Evolutionary conservation across 2,797 vertebrate genomes (phyloP).

Genomic region (Decapterus maruadsi): DNA sequence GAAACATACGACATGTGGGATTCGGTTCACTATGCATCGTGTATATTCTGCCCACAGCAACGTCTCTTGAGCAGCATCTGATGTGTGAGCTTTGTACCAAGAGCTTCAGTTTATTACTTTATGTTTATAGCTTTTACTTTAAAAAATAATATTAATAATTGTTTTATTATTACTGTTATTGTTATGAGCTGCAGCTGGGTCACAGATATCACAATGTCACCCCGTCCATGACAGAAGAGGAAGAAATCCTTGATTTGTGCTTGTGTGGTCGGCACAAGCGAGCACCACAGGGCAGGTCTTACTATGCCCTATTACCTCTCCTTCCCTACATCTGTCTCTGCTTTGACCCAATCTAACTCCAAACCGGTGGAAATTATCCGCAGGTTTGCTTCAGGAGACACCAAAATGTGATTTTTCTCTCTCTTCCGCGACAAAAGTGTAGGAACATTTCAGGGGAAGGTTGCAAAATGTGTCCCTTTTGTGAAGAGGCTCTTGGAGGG

Average conservation of each 20-base stretch:
- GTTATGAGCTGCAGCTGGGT: not conserved
- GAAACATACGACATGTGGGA: conserved; percentile 51
- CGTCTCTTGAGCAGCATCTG: not conserved
- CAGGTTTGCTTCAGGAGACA: conserved; percentile 46
- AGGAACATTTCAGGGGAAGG: conserved; percentile 62
- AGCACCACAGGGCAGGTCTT: conserved; percentile 49
- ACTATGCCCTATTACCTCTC: conserved; percentile 46
- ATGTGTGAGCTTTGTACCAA: not conserved
- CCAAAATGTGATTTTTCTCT: conserved; percentile 38
- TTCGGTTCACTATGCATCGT: conserved; percentile 27
- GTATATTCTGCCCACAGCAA: conserved; percentile 11
- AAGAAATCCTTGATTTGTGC: not conserved
- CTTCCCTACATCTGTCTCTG: conserved; percentile 66
- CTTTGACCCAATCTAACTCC: conserved; percentile 61
- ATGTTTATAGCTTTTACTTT: not conserved
- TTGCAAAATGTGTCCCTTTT: conserved; percentile 72
- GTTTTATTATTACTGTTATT: not conserved
- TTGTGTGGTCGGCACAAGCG: conserved; percentile 40
- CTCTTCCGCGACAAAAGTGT: conserved; percentile 50
- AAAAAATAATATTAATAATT: not conserved
- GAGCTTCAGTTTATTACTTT: not conserved
- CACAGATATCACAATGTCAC: not conserved
- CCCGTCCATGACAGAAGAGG: no score
- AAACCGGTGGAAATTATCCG: conserved; percentile 68
- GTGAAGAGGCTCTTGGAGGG: conserved; percentile 54